Conservation (phyloP, 1,140 invertebrate species). For the Drosophila guanche region DNA sequence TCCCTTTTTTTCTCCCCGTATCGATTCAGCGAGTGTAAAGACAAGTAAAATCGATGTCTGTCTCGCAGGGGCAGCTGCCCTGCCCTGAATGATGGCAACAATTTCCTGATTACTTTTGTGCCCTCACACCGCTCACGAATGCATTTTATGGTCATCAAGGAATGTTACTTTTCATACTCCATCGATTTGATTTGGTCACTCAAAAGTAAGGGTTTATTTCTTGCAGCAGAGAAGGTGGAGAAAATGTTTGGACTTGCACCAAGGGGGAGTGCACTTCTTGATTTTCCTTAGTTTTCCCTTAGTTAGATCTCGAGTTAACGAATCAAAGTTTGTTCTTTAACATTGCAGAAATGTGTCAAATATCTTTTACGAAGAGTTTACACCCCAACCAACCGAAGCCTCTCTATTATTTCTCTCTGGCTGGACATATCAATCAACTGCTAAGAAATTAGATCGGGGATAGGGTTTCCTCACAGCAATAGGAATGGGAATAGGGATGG, state of each 20-base stretch:
- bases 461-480: not conserved
- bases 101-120: conserved; percentile 75
- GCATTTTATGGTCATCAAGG: conserved; percentile 60
- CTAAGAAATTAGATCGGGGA: conserved; percentile 61
- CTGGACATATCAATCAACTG: conserved; percentile 67
- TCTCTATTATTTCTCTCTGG: conserved; percentile 31
- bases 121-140: conserved; percentile 28
- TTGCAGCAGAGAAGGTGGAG: not conserved
- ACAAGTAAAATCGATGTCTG: conserved; percentile 62
- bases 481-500: not conserved
- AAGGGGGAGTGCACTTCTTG: too few relatives aligned
- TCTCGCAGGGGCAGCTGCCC: conserved; percentile 30
- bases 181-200: conserved; percentile 30
- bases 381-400: not conserved
- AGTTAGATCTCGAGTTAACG: too few relatives aligned
- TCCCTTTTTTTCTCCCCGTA: conserved; percentile 41
- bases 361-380: not conserved
- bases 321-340: too few relatives aligned
- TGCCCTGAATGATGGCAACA: conserved; percentile 62
- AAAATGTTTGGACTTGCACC: too few relatives aligned
- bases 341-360: too few relatives aligned
- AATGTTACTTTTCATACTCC: conserved; percentile 48
- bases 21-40: conserved; percentile 53
- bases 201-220: conserved; percentile 2
- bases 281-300: too few relatives aligned